Evolutionary conservation across 2,797 vertebrate species (phyloP).

Genomic region (Intellagama lesueurii): DNA sequence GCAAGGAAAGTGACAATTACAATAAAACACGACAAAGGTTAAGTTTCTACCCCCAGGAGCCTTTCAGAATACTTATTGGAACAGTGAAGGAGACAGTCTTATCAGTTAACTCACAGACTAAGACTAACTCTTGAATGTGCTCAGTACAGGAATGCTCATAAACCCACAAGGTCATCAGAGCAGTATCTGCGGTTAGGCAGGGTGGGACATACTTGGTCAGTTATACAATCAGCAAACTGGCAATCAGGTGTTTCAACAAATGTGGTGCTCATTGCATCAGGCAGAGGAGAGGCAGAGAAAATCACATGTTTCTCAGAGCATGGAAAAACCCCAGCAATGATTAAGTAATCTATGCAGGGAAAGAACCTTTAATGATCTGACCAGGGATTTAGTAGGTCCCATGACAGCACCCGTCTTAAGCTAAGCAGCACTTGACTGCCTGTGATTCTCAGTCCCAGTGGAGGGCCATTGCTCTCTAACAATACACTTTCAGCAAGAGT

Average conservation of each 20-base stretch:
- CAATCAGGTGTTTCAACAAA: conserved; percentile 66
- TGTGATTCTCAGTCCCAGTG: background rate
- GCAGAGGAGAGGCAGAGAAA: conserved; percentile 49
- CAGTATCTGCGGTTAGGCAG: conserved; percentile 58
- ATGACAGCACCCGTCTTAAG: background rate
- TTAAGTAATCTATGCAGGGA: conserved; percentile 49
- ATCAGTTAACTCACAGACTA: conserved; percentile 68
- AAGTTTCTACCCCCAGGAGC: conserved; percentile 42
- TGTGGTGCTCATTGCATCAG: conserved; percentile 62
- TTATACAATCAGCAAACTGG: conserved; percentile 68
- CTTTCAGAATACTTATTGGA: conserved; percentile 42
- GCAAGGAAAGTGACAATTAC: conserved; percentile 50
- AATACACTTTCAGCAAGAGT: background rate
- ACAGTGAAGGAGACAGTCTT: conserved; percentile 48
- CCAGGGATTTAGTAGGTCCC: conserved; percentile 9
- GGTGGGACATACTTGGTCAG: conserved; percentile 65
- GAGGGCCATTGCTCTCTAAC: background rate
- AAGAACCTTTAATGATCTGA: conserved; percentile 51
- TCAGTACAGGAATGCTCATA: conserved; percentile 47
- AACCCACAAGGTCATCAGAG: conserved; percentile 63
- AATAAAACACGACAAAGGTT: conserved; percentile 52
- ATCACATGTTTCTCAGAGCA: conserved; percentile 27
- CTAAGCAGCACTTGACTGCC: background rate
- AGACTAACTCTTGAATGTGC: conserved; percentile 55
- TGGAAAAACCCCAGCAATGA: conserved; percentile 36